Percentiles rank a stretch among this genome's conserved stretches.
These are phyloP conservation scores for silkworm (Bombyx mori) DNA, from an alignment of 1,140 invertebrate species.

Conservation along the genomic window DNA sequence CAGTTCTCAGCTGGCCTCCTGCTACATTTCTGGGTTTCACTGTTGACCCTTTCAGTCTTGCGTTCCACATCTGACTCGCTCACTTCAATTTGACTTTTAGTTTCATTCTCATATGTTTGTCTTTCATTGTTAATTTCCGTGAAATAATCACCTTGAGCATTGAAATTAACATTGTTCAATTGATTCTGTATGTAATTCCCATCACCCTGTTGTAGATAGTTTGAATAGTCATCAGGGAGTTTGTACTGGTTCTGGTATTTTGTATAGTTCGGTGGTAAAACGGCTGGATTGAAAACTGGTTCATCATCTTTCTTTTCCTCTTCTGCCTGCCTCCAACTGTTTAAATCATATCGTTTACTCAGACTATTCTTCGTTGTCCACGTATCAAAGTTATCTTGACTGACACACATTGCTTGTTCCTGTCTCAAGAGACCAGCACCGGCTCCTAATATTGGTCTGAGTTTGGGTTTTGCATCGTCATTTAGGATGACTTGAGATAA, in stretches of 20 bases:
- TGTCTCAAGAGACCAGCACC: slow-evolving; percentile 50
- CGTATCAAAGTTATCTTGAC: slow-evolving; percentile 43
- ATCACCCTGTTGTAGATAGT: slow-evolving; percentile 58
- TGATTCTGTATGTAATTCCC: slow-evolving; percentile 53
- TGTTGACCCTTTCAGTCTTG: slow-evolving; percentile 38
- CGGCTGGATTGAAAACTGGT: slow-evolving; percentile 41
- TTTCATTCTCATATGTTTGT: slow-evolving; percentile 4
- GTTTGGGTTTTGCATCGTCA: slow-evolving; percentile 54
- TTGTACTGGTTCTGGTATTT: slow-evolving; percentile 32
- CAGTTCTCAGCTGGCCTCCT: slow-evolving; percentile 45
- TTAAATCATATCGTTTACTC: slow-evolving; percentile 52
- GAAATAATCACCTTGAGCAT: slow-evolving; percentile 32
- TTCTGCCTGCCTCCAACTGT: slow-evolving; percentile 50
- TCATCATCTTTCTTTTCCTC: slow-evolving; percentile 47
- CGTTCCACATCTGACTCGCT: not conserved
- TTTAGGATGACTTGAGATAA: slow-evolving; percentile 43
- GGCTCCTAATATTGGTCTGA: slow-evolving; percentile 56
- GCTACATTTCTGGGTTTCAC: slow-evolving; percentile 43
- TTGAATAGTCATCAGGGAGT: slow-evolving; percentile 40
- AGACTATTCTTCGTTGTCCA: slow-evolving; percentile 44
- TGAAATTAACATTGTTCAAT: slow-evolving; percentile 28
- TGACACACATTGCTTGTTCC: slow-evolving; percentile 32
- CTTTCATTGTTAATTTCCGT: slow-evolving; percentile 19
- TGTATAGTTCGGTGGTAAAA: slow-evolving; percentile 33
- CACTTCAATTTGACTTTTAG: not conserved